Percentiles rank a stretch among this genome's conserved stretches.
Evolutionary conservation across 2,888 invertebrate species (phyloP).

Genomic region (Ophion obscuratus): DNA sequence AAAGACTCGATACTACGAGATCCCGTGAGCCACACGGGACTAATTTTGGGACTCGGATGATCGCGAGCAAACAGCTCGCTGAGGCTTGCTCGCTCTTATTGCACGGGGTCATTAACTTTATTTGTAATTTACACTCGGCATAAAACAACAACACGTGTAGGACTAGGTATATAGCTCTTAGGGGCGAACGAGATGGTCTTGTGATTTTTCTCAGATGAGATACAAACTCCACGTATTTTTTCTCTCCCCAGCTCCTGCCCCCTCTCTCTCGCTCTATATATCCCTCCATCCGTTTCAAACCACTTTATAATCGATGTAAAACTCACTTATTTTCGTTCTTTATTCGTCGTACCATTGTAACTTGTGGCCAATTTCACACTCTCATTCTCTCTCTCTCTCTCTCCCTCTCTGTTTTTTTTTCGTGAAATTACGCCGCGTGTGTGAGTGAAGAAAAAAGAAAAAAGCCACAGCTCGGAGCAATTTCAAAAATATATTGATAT

Average conservation of each 20-base stretch:
- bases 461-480: slow-evolving; percentile 9
- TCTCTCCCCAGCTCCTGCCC: slow-evolving; percentile 4
- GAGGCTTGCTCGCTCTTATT: slow-evolving; percentile 36
- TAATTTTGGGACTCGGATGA: not conserved
- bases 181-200: slow-evolving; percentile 40
- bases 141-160: slow-evolving; percentile 20
- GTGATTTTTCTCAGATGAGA: slow-evolving; percentile 39
- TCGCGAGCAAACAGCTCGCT: not conserved
- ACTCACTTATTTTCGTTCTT: slow-evolving; percentile 37
- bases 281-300: not conserved
- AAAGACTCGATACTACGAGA: not conserved
- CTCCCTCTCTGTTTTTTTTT: not conserved
- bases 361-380: slow-evolving; percentile 25
- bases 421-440: slow-evolving; percentile 31
- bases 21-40: not conserved
- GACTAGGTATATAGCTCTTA: slow-evolving; percentile 26
- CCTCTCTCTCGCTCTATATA: slow-evolving; percentile 19
- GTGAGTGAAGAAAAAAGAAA: slow-evolving; percentile 29
- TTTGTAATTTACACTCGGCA: slow-evolving; percentile 40
- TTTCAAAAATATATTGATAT: slow-evolving; percentile 8
- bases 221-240: slow-evolving; percentile 36
- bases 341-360: slow-evolving; percentile 48
- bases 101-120: slow-evolving; percentile 27
- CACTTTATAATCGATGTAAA: not conserved
- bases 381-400: not conserved